Conservation (phyloP, 1,140 invertebrate genomes). For the Lasaia peninsularis region DNA sequence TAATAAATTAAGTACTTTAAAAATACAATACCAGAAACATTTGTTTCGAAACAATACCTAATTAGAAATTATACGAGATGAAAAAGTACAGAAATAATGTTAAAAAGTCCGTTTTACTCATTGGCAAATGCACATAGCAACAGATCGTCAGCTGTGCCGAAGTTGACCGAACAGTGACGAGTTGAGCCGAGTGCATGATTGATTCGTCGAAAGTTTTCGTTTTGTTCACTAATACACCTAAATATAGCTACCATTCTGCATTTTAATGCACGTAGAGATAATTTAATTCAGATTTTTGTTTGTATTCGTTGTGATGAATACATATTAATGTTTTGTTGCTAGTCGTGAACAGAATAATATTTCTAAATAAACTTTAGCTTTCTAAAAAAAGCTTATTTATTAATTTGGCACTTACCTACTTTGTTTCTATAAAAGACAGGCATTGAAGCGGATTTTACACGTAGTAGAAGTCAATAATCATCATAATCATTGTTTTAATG, state of each 20-base stretch:
- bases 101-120: constrained; percentile 41
- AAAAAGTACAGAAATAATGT: background rate
- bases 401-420: too few species aligned
- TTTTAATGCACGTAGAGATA: background rate
- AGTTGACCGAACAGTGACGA: constrained; percentile 39
- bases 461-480: too few species aligned
- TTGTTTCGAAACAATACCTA: background rate
- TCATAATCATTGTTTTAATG: too few species aligned
- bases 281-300: background rate
- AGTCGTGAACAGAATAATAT: too few species aligned
- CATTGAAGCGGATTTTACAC: too few species aligned
- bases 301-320: background rate
- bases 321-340: too few species aligned
- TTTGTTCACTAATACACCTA: constrained; percentile 16
- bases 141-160: constrained; percentile 66
- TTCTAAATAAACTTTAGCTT: too few species aligned
- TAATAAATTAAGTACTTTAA: too few species aligned
- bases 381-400: too few species aligned
- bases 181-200: constrained; percentile 35
- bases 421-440: too few species aligned
- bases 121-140: constrained; percentile 62
- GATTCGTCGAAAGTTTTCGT: constrained; percentile 36
- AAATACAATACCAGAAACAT: background rate
- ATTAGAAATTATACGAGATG: background rate
- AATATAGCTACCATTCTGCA: constrained; percentile 1